Conservation (phyloP, 1,140 invertebrate species). For the Thereuonema tuberculata region DNA sequence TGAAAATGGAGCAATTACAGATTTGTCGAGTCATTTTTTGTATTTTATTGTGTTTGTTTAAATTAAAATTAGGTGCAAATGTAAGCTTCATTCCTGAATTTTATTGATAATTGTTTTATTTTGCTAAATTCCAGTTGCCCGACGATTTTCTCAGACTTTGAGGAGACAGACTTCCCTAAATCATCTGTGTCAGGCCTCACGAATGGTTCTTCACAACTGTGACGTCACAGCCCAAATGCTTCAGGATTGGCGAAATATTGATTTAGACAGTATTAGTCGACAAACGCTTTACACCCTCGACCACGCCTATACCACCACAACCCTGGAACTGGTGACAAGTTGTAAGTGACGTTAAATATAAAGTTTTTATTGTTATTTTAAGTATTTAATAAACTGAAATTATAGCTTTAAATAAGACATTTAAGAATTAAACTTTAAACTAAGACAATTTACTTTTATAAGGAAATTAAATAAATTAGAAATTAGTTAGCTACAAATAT, state of each 20-base stretch:
- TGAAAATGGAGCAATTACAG: no score
- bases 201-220: constrained; percentile 41
- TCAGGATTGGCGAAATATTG: constrained; percentile 37
- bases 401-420: no score
- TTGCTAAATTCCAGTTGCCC: constrained; percentile 28
- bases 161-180: constrained; percentile 44
- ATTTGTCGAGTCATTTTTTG: no score
- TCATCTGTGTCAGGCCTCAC: constrained; percentile 44
- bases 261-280: constrained; percentile 32
- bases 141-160: constrained; percentile 40
- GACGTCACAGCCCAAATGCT: constrained; percentile 43
- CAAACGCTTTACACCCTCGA: constrained; percentile 36
- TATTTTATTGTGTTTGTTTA: no score
- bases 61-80: no score
- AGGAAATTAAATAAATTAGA: no score
- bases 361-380: neutral
- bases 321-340: constrained; percentile 27
- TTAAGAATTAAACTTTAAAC: neutral
- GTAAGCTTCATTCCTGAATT: no score
- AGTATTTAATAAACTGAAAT: no score
- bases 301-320: constrained; percentile 26
- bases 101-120: no score
- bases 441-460: neutral
- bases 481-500: no score
- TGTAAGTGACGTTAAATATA: constrained; percentile 23